These are phyloP conservation scores for Ageneiosus marmoratus DNA, from an alignment of 2,113 vertebrate genomes.

Conservation along the genomic window DNA sequence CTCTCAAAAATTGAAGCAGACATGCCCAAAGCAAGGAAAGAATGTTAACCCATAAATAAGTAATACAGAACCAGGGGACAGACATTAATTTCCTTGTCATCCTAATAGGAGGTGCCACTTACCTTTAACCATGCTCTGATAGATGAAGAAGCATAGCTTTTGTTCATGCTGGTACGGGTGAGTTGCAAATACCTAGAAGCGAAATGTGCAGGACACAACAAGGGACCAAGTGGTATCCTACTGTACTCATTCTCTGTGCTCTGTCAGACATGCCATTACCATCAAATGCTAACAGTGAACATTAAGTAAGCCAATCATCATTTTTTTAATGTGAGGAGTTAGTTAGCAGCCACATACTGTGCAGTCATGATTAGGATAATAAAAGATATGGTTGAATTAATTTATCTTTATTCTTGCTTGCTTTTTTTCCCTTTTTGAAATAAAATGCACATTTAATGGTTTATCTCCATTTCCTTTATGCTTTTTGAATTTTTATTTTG, in stretches of 20 bases:
- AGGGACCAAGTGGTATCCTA: background rate
- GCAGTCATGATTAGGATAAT: slow-evolving; percentile 32
- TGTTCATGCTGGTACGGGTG: slow-evolving; percentile 5
- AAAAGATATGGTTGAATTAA: slow-evolving; percentile 25
- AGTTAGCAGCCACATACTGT: slow-evolving; percentile 33
- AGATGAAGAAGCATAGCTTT: slow-evolving; percentile 56
- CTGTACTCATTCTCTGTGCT: slow-evolving; percentile 5
- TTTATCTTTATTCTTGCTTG: slow-evolving; percentile 18
- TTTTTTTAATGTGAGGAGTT: slow-evolving; percentile 26
- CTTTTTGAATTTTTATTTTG: background rate
- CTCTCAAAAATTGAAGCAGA: slow-evolving; percentile 16
- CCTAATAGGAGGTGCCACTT: slow-evolving; percentile 64
- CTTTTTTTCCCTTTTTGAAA: background rate
- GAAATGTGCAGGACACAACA: slow-evolving; percentile 21
- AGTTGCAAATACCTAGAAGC: slow-evolving; percentile 46
- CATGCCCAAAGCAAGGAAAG: slow-evolving; percentile 33
- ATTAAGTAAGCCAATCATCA: slow-evolving; percentile 38
- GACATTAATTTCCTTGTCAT: slow-evolving; percentile 58
- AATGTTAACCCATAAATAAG: slow-evolving; percentile 47
- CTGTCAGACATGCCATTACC: slow-evolving; percentile 30
- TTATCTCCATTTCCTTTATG: background rate
- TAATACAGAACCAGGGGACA: slow-evolving; percentile 52
- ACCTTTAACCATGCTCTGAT: slow-evolving; percentile 65
- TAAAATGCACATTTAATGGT: background rate
- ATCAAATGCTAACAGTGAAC: slow-evolving; percentile 29